Base-by-base conservation (phyloP, 2,113 vertebrate genomes). In the Pyxicephalus adspersus region DNA sequence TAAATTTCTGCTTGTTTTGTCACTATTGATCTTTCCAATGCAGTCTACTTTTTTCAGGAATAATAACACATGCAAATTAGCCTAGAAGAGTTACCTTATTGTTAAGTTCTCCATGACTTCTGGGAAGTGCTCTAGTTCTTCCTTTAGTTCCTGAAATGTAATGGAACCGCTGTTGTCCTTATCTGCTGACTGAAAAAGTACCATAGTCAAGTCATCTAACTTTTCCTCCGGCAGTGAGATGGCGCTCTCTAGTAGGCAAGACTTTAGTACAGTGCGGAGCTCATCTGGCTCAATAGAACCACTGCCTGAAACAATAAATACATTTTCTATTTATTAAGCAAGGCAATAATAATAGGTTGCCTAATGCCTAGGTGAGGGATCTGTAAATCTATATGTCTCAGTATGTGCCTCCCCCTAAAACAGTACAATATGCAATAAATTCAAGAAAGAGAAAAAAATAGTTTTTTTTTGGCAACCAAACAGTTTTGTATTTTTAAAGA, bases 101-200 rank as follows among this genome's bases (percentile, higher is more conserved):
- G 93, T 98, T 77, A 98, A 91, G 90, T 94, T 96, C 88, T 98
- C 96, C 95, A 95, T 89, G 71, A 97, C 93, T 38, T 95, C 95
- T 0, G 96, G 96, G 70, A 95, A 95, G 0, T 45, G 89, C 83
- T 94, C 94, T 78, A 98, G 90, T 86, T 97, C 93, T 0, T 92
- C 91, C 23, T 83, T 90, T 1, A 98, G 94, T 88, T 96, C 95
- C 79, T 95, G 92, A n/a, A 97, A 97, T 23, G 96, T 96, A 86
- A 97, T 94, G 87, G 95, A 87, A 9, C 96, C 95, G 0, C 93
- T 96, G 85, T 58, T 85, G 75, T 97, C 95, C 63, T 89, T 90
- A 82, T 97, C 95, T 0, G 95, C 94, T 0, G 95, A 95, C 88
- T 96, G 93, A 0, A 98, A 96, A 64, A 97, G 93, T 0, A 89